Conservation (phyloP, 2,888 invertebrate species). For the Erebia ligea region DNA sequence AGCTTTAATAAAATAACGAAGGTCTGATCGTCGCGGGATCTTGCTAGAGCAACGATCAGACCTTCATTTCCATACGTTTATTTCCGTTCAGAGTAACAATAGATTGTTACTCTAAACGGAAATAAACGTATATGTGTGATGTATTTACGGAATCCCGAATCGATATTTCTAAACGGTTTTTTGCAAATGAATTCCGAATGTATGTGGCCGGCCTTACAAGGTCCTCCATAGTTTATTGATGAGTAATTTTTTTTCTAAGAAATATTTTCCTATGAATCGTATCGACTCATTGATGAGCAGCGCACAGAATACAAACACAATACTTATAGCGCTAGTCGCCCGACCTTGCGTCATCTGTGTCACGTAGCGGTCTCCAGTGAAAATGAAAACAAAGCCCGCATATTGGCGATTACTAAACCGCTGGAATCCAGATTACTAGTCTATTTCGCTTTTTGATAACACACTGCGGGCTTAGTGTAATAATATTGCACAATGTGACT, state of each 20-base stretch:
- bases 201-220: too few species aligned
- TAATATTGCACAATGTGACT: slow-evolving; percentile 6
- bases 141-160: too few species aligned
- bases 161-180: too few species aligned
- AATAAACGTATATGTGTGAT: too few species aligned
- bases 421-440: slow-evolving; percentile 29
- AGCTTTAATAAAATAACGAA: too few species aligned
- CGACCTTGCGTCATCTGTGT: slow-evolving; percentile 39
- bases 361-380: slow-evolving; percentile 35
- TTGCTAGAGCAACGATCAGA: too few species aligned
- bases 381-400: slow-evolving; percentile 33
- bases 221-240: neutral
- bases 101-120: too few species aligned
- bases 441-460: slow-evolving; percentile 32
- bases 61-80: too few species aligned
- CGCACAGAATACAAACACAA: slow-evolving; percentile 31
- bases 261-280: slow-evolving; percentile 27
- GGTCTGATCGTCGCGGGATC: too few species aligned
- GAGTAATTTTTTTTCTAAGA: slow-evolving; percentile 30
- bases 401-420: slow-evolving; percentile 13
- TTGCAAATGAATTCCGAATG: too few species aligned
- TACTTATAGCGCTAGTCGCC: neutral
- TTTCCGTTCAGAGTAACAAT: too few species aligned
- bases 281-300: slow-evolving; percentile 19
- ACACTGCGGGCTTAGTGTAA: neutral